A percentile compares a stretch with the other conserved stretches of the same genome.
phyloP scores from a whole-genome alignment of 2,888 invertebrate genomes.

The Noctua comes region DNA sequence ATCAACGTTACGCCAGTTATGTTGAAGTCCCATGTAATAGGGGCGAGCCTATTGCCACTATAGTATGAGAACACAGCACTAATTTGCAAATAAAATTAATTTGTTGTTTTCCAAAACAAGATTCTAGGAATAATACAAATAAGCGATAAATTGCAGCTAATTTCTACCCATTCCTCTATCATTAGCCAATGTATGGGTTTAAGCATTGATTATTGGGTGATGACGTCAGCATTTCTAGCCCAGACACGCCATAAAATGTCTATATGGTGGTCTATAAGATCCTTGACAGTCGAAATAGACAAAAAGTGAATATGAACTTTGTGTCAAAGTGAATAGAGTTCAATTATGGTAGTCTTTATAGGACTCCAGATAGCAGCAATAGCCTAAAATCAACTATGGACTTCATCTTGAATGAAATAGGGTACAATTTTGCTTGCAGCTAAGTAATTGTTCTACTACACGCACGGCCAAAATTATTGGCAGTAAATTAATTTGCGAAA shows the following conservation, averaged over 20 bases:
- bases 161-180: constrained; percentile 31
- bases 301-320: constrained; percentile 25
- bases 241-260: constrained; percentile 60
- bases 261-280: constrained; percentile 34
- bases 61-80: not conserved
- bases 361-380: constrained; percentile 18
- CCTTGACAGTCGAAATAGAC: constrained; percentile 4
- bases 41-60: not conserved
- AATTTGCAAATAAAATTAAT: not conserved
- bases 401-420: fast-evolving
- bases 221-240: constrained; percentile 64
- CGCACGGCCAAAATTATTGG: constrained; percentile 36
- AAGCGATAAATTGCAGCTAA: constrained; percentile 5
- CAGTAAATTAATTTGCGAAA: constrained; percentile 28
- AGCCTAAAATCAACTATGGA: not conserved
- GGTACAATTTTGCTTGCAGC: constrained; percentile 14
- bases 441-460: constrained; percentile 29
- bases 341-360: constrained; percentile 5
- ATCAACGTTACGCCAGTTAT: not conserved
- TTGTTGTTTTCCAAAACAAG: not conserved
- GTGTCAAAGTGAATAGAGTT: fast-evolving
- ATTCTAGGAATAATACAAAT: constrained; percentile 2
- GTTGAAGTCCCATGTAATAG: not conserved
- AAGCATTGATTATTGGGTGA: constrained; percentile 51
- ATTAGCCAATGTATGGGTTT: constrained; percentile 34